phyloP scores from a whole-genome alignment of 2,113 vertebrate genomes.

The Pao palembangensis region DNA sequence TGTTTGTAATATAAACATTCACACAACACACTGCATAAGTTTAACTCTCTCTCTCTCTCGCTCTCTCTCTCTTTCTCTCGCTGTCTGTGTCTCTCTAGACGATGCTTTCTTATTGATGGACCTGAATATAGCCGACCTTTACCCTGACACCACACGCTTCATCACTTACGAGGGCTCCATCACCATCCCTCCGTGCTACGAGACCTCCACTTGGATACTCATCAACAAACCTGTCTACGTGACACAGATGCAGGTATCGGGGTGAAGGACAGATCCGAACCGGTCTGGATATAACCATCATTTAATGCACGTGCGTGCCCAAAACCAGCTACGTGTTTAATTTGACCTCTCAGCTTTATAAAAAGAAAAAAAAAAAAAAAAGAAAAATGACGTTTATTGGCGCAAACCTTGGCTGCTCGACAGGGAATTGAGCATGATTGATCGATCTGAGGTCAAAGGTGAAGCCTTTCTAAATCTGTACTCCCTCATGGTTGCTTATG shows the following conservation, averaged over 20 bases:
- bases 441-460: too few species aligned
- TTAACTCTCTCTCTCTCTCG: neutral
- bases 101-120: slow-evolving; percentile 93
- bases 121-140: slow-evolving; percentile 89
- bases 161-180: slow-evolving; percentile 95
- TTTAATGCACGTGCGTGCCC: too few species aligned
- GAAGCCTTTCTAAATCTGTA: too few species aligned
- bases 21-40: neutral
- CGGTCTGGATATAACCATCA: slow-evolving; percentile 10
- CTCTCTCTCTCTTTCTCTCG: slow-evolving; percentile 1
- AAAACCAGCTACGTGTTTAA: neutral
- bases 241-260: slow-evolving; percentile 90
- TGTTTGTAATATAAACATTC: slow-evolving; percentile 6
- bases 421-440: too few species aligned
- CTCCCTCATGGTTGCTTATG: too few species aligned
- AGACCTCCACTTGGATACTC: slow-evolving; percentile 94
- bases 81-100: slow-evolving; percentile 69
- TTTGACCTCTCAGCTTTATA: neutral
- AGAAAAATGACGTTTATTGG: too few species aligned
- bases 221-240: slow-evolving; percentile 97
- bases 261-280: neutral
- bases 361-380: too few species aligned
- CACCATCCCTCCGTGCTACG: slow-evolving; percentile 92
- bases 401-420: too few species aligned
- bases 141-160: slow-evolving; percentile 92